These are phyloP conservation scores for Augochlora pura DNA, from an alignment of 1,140 invertebrate species.

Conservation along the genomic window DNA sequence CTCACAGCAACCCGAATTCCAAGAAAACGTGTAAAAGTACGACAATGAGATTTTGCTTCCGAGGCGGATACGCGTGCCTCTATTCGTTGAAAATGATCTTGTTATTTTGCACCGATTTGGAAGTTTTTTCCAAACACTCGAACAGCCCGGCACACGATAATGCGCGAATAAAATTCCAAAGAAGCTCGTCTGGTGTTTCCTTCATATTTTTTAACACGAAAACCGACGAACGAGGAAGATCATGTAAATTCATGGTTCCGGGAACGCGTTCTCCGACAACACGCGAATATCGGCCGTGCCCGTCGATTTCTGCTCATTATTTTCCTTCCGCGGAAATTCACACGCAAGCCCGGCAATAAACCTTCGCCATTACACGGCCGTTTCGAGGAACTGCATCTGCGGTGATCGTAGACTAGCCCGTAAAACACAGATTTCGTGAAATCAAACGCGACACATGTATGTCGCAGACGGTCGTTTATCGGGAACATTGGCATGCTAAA, in stretches of 20 bases:
- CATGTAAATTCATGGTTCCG: background rate
- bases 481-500: background rate
- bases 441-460: background rate
- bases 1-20: too few species aligned
- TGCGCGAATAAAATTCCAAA: too few species aligned
- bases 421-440: background rate
- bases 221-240: background rate
- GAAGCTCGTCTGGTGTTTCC: background rate
- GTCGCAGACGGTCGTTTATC: background rate
- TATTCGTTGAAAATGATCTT: too few species aligned
- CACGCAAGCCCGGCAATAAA: background rate
- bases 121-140: too few species aligned
- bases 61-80: too few species aligned
- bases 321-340: constrained; percentile 24
- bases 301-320: constrained; percentile 9
- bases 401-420: background rate
- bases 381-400: constrained; percentile 28
- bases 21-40: too few species aligned
- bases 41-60: too few species aligned
- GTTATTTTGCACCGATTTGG: too few species aligned
- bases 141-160: too few species aligned
- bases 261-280: background rate
- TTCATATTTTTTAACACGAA: too few species aligned
- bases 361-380: background rate
- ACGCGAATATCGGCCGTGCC: background rate